Evolutionary conservation across 2,113 vertebrate species (phyloP).

Genomic region (Phaethon lepturus): DNA sequence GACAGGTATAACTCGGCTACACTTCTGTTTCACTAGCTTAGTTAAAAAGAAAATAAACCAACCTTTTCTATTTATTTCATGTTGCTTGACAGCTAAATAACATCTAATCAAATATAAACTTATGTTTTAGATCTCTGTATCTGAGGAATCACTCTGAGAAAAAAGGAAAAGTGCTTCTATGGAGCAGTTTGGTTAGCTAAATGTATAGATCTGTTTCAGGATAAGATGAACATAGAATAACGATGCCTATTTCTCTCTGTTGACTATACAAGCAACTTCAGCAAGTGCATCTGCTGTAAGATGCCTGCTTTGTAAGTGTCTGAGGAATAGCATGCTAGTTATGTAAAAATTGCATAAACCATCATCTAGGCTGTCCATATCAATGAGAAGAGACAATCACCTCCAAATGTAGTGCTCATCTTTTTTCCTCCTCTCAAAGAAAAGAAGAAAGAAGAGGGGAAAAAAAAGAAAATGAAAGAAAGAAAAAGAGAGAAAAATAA

Average conservation of each 20-base stretch:
- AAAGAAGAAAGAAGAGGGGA: neutral
- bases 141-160: neutral
- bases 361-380: neutral
- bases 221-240: neutral
- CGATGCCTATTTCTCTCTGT: neutral
- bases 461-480: too few species aligned
- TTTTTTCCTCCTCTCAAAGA: neutral
- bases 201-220: neutral
- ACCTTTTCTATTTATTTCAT: neutral
- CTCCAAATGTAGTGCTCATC: neutral
- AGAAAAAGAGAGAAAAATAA: too few species aligned
- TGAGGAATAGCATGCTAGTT: neutral
- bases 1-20: neutral
- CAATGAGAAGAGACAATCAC: neutral
- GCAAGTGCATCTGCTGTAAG: neutral
- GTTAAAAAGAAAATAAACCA: neutral
- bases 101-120: neutral
- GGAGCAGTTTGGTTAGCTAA: neutral
- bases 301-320: neutral
- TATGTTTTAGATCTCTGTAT: neutral
- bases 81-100: neutral
- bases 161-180: neutral
- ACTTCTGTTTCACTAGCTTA: neutral
- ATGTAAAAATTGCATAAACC: neutral
- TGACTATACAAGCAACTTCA: neutral